Evolutionary conservation across 2,113 vertebrate species (phyloP).

Genomic region (Galemys pyrenaicus): DNA sequence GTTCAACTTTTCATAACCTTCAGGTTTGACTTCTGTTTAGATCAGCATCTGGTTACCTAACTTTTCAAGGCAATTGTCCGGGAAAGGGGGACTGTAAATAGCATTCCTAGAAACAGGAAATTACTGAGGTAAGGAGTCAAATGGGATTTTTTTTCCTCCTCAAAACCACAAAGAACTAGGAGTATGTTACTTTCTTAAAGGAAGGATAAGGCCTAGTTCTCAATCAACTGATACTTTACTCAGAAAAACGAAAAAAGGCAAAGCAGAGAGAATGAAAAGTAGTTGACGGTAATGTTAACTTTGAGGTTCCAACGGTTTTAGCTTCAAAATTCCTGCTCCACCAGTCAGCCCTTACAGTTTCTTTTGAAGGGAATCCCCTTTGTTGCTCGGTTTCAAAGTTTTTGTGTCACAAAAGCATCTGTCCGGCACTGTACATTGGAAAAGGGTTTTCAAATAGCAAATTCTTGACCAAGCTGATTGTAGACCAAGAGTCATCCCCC

Average conservation of each 20-base stretch:
- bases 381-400: slow-evolving; percentile 22
- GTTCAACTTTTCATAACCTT: slow-evolving; percentile 49
- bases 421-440: slow-evolving; percentile 9
- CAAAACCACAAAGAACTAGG: background rate
- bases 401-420: slow-evolving; percentile 42
- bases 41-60: slow-evolving; percentile 26
- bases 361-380: slow-evolving; percentile 2
- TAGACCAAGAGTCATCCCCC: background rate
- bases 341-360: background rate
- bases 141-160: background rate
- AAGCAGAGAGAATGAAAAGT: background rate
- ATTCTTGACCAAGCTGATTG: slow-evolving; percentile 24
- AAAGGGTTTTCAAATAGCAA: slow-evolving; percentile 50
- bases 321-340: slow-evolving; percentile 36
- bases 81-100: slow-evolving; percentile 37
- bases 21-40: slow-evolving; percentile 45
- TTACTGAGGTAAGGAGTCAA: slow-evolving; percentile 17
- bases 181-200: slow-evolving; percentile 48
- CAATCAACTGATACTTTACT: background rate
- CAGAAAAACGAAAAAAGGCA: background rate
- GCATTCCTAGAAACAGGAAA: slow-evolving; percentile 39
- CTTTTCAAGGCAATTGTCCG: slow-evolving; percentile 51
- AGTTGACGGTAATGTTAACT: background rate
- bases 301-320: slow-evolving; percentile 1
- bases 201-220: background rate